phyloP scores from a whole-genome alignment of 2,113 vertebrate species.

The Muntiacus muntjak region DNA sequence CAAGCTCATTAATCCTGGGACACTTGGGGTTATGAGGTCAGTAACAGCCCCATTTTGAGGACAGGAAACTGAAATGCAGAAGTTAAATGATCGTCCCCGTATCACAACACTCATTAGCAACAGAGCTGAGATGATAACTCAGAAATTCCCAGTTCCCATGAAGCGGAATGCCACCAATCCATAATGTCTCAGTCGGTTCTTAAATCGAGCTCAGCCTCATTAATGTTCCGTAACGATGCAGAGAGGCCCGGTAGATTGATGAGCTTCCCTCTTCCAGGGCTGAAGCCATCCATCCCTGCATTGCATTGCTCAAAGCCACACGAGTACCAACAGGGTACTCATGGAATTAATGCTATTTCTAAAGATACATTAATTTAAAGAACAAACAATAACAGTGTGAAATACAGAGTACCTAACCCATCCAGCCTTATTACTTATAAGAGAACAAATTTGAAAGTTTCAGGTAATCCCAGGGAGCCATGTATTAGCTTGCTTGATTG shows the following conservation, averaged over 20 bases:
- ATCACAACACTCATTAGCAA: conserved; percentile 63
- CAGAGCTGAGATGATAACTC: conserved; percentile 38
- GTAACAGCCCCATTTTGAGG: conserved; percentile 66
- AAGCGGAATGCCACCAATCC: conserved; percentile 27
- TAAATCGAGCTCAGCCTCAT: conserved; percentile 55
- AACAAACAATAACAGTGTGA: neutral
- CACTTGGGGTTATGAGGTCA: conserved; percentile 45
- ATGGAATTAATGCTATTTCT: neutral
- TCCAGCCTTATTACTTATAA: neutral
- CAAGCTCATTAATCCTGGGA: conserved; percentile 57
- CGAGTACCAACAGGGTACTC: neutral
- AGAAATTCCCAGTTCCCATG: conserved; percentile 47
- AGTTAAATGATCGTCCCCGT: conserved; percentile 50
- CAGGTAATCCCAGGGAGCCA: neutral
- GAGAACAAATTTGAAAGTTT: neutral
- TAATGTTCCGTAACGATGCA: conserved; percentile 10
- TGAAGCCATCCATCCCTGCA: neutral
- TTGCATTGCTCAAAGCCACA: neutral
- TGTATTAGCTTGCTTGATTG: neutral
- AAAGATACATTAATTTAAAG: neutral
- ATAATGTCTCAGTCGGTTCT: conserved; percentile 37
- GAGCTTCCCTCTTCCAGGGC: neutral
- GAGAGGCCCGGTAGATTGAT: neutral
- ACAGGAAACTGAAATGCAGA: conserved; percentile 57
- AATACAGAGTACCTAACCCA: neutral